Evolutionary conservation across 2,797 vertebrate genomes (phyloP).

Genomic region (Picus viridis): DNA sequence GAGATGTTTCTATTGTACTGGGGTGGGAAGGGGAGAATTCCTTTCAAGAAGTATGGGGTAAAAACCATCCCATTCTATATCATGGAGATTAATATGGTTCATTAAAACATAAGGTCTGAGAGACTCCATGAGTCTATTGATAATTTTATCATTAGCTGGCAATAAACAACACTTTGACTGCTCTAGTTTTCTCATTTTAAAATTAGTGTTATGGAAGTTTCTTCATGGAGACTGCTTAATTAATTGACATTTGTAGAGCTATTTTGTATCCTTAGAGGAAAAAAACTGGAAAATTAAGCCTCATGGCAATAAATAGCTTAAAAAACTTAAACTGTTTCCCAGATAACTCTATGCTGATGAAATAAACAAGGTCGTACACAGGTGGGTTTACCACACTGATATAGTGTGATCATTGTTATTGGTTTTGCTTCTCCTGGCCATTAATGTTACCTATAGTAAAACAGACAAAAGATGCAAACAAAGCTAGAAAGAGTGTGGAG

Average conservation of each 20-base stretch:
- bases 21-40: background rate
- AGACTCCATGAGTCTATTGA: background rate
- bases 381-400: background rate
- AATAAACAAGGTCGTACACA: background rate
- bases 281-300: background rate
- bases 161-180: background rate
- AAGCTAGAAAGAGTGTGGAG: background rate
- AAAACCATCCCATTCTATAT: background rate
- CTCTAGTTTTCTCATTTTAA: conserved; percentile 12
- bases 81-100: background rate
- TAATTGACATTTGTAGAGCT: conserved; percentile 46
- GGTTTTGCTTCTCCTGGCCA: background rate
- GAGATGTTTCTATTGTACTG: background rate
- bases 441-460: background rate
- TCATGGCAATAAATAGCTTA: background rate
- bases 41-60: background rate
- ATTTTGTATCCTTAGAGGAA: conserved; percentile 22
- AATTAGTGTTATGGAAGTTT: conserved; percentile 33
- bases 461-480: background rate
- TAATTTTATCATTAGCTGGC: background rate
- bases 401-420: background rate
- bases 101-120: background rate
- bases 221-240: conserved; percentile 21
- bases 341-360: background rate
- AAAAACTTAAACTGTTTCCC: background rate